Conservation (phyloP, 2,888 invertebrate genomes). For the Rhorus exstirpatorius region DNA sequence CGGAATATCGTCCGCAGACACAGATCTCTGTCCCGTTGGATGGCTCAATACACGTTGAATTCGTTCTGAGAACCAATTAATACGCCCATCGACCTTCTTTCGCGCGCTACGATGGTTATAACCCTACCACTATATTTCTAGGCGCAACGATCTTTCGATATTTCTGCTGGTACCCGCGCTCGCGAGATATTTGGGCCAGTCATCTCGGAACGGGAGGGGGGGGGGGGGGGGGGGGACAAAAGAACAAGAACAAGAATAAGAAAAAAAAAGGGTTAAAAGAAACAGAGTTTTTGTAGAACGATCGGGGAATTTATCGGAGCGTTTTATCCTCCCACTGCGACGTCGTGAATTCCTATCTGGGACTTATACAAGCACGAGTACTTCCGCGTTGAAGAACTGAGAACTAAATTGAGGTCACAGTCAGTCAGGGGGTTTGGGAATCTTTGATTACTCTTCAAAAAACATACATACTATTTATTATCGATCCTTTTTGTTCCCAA, state of each 20-base stretch:
- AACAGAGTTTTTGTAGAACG: conserved; percentile 6
- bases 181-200: conserved; percentile 7
- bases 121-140: conserved; percentile 47
- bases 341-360: neutral
- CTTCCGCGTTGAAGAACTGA: conserved; percentile 9
- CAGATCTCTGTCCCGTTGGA: conserved; percentile 50
- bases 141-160: conserved; percentile 24
- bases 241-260: conserved; percentile 14
- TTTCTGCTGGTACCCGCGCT: conserved; percentile 8
- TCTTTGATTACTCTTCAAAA: neutral
- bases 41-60: conserved; percentile 57
- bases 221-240: no score
- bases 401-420: neutral
- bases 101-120: conserved; percentile 30
- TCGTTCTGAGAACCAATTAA: conserved; percentile 66
- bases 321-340: neutral
- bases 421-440: neutral
- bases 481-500: neutral
- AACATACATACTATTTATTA: no score
- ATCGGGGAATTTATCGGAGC: conserved; percentile 11
- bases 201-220: neutral
- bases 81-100: conserved; percentile 62
- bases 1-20: conserved; percentile 16
- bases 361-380: no score
- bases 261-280: conserved; percentile 15